Evolutionary conservation across 2,797 vertebrate species (phyloP).

Genomic region (Artibeus lituratus): DNA sequence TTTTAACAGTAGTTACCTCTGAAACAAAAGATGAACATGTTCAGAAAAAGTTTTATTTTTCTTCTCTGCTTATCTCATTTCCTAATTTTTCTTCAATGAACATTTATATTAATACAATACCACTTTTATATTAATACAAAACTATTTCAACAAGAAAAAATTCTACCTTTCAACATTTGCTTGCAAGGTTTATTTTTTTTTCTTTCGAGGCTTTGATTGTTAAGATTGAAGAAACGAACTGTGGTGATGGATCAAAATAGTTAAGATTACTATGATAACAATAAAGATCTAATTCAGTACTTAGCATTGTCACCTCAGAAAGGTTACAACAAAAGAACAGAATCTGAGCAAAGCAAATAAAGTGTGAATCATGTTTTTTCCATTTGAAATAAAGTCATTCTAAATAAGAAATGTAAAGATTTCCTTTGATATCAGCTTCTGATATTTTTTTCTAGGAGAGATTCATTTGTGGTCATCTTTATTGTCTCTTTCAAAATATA

Average conservation of each 20-base stretch:
- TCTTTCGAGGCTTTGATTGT: background rate
- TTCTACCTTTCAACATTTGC: background rate
- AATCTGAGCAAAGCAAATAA: background rate
- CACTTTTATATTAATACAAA: background rate
- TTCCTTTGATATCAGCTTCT: constrained; percentile 5
- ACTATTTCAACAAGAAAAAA: background rate
- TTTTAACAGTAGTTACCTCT: background rate
- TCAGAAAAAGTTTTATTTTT: background rate
- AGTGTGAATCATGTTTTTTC: constrained; percentile 14
- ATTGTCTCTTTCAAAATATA: constrained; percentile 15
- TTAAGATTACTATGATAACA: background rate
- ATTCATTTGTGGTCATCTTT: background rate
- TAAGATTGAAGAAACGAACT: background rate
- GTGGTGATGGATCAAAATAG: background rate
- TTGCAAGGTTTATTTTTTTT: background rate
- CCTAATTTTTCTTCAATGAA: background rate
- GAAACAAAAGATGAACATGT: background rate
- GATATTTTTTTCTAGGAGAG: background rate
- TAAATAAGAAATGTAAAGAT: constrained; percentile 42
- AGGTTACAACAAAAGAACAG: background rate
- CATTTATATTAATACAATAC: background rate
- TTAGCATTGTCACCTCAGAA: constrained; percentile 44
- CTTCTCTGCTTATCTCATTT: background rate
- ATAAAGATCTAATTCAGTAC: background rate
- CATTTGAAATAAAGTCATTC: background rate